A percentile compares a stretch with the other conserved stretches of the same genome.
Conservation (phyloP, 1,140 invertebrate species). For the Drosophila ercepeae region DNA sequence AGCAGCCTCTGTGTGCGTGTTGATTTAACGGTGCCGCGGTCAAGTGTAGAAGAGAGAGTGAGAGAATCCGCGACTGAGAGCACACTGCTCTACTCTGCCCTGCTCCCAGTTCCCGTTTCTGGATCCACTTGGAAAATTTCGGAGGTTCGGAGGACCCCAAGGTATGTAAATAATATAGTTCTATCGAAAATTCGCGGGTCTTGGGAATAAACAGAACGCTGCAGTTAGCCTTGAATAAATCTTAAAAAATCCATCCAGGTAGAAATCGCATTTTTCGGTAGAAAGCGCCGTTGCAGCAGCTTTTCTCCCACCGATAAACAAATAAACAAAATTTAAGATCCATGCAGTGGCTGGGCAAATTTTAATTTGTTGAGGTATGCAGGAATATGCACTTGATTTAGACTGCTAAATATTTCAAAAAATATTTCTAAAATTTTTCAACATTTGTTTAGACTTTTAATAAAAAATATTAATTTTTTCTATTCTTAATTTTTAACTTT, state of each 20-base stretch:
- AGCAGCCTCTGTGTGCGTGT: constrained; percentile 38
- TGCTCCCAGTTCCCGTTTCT: constrained; percentile 35
- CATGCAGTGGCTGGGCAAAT: constrained; percentile 34
- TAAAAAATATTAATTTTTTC: no score
- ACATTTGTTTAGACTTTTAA: no score
- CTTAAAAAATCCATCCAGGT: constrained; percentile 47
- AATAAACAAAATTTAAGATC: constrained; percentile 54
- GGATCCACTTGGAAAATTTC: constrained; percentile 27
- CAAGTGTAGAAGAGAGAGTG: constrained; percentile 54
- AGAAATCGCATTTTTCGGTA: no score
- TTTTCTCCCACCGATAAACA: constrained; percentile 33
- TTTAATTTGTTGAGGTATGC: constrained; percentile 65
- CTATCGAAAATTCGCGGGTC: constrained; percentile 2
- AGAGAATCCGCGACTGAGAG: constrained; percentile 30
- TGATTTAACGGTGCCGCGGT: constrained; percentile 74
- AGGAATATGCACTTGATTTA: constrained; percentile 1
- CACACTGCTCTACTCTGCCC: no score
- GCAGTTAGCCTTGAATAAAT: constrained; percentile 47
- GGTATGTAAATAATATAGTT: constrained; percentile 60
- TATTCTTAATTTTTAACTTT: no score
- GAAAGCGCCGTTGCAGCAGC: constrained; percentile 20
- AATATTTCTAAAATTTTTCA: no score
- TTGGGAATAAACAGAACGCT: constrained; percentile 16
- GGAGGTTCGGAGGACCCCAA: constrained; percentile 28
- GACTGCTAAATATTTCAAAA: neutral